Percentiles rank a stretch among this genome's conserved stretches.
These are phyloP conservation scores for Falco rusticolus DNA, from an alignment of 2,797 vertebrate genomes.

Conservation along the genomic window DNA sequence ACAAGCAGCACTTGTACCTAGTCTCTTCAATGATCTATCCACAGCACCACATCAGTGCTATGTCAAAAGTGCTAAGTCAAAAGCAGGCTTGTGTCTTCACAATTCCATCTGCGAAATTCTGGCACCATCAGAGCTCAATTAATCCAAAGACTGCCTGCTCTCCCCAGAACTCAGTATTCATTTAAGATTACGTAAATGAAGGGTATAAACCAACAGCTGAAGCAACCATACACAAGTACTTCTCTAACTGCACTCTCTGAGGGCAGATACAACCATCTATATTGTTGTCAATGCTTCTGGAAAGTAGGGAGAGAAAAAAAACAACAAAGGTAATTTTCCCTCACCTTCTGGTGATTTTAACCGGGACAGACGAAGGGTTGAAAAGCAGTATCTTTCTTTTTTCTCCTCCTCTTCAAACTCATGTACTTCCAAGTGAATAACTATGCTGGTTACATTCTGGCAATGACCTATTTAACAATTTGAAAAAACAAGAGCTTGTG, in stretches of 20 bases:
- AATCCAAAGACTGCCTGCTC: not conserved
- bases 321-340: not conserved
- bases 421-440: not conserved
- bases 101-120: not conserved
- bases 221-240: not conserved
- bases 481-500: not conserved
- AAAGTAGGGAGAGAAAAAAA: not conserved
- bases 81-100: not conserved
- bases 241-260: not conserved
- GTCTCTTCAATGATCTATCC: not conserved
- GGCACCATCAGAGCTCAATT: not conserved
- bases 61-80: not conserved
- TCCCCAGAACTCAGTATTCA: not conserved
- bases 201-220: not conserved
- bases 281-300: not conserved
- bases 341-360: not conserved
- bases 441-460: not conserved
- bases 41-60: not conserved
- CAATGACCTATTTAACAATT: not conserved
- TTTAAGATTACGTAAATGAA: not conserved
- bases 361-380: not conserved
- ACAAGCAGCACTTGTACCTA: not conserved
- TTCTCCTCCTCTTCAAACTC: not conserved
- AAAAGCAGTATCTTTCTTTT: not conserved
- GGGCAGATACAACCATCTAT: not conserved